Evolutionary conservation across 1,140 invertebrate genomes (phyloP).

Genomic region (Drosophila navojoa): DNA sequence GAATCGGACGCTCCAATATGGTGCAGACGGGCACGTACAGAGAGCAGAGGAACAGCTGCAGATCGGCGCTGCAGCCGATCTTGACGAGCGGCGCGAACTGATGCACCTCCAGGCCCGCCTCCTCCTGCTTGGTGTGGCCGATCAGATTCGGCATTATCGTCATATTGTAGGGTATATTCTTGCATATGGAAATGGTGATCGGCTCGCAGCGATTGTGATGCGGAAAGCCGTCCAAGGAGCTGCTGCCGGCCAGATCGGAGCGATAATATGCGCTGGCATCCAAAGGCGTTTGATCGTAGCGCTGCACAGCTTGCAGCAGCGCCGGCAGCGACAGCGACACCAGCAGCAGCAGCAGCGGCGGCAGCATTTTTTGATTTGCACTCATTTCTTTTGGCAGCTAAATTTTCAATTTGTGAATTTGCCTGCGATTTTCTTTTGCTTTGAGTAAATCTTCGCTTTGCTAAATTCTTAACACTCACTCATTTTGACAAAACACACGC

Average conservation of each 20-base stretch:
- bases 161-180: slow-evolving; percentile 96
- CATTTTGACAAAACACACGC: slow-evolving; percentile 31
- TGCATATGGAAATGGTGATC: slow-evolving; percentile 96
- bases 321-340: slow-evolving; percentile 27
- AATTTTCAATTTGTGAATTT: slow-evolving; percentile 10
- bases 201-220: slow-evolving; percentile 94
- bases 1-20: slow-evolving; percentile 94
- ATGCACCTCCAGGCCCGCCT: slow-evolving; percentile 96
- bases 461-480: slow-evolving; percentile 27
- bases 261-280: slow-evolving; percentile 74
- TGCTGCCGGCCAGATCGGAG: slow-evolving; percentile 54
- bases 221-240: slow-evolving; percentile 56
- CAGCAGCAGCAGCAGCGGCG: background rate
- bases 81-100: slow-evolving; percentile 98
- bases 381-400: slow-evolving; percentile 17
- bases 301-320: slow-evolving; percentile 50
- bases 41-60: slow-evolving; percentile 98
- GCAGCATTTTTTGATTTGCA: slow-evolving; percentile 13
- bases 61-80: slow-evolving; percentile 96
- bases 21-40: slow-evolving; percentile 98
- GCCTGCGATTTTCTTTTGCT: background rate
- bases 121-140: slow-evolving; percentile 96
- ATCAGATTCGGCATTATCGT: slow-evolving; percentile 98
- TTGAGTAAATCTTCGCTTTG: slow-evolving; percentile 23
- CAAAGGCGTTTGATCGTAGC: slow-evolving; percentile 65